These are phyloP conservation scores for Circaetus cinerascens DNA, from an alignment of 2,113 vertebrate genomes.

Conservation along the genomic window DNA sequence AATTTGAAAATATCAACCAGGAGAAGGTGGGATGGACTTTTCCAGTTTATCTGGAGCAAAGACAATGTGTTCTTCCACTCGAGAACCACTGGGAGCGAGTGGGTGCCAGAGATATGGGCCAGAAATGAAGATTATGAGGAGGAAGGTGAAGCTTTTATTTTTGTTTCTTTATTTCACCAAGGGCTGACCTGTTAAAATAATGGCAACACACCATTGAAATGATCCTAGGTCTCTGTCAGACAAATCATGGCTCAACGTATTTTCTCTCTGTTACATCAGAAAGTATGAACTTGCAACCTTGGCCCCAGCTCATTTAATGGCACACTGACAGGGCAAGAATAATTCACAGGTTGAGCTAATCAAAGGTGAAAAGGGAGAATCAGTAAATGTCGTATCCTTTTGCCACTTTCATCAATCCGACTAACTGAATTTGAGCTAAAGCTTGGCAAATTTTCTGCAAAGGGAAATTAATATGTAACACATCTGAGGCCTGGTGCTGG, in stretches of 20 bases:
- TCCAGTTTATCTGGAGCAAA: neutral
- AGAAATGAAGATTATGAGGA: neutral
- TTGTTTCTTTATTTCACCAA: neutral
- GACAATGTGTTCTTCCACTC: neutral
- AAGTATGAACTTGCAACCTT: slow-evolving; percentile 70
- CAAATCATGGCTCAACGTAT: slow-evolving; percentile 61
- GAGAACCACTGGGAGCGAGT: neutral
- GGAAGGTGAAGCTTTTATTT: neutral
- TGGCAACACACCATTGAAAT: slow-evolving; percentile 50
- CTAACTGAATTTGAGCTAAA: slow-evolving; percentile 96
- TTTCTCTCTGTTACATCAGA: slow-evolving; percentile 67
- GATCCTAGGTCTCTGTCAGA: slow-evolving; percentile 66
- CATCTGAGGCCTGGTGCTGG: slow-evolving; percentile 85
- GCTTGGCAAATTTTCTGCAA: slow-evolving; percentile 87
- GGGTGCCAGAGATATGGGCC: neutral
- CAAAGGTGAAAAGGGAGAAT: slow-evolving; percentile 99
- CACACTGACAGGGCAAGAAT: slow-evolving; percentile 87
- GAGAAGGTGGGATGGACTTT: neutral
- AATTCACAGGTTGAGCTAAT: slow-evolving; percentile 92
- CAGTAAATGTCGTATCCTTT: slow-evolving; percentile 96
- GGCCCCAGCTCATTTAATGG: slow-evolving; percentile 78
- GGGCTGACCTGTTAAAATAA: slow-evolving; percentile 58
- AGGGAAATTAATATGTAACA: slow-evolving; percentile 98
- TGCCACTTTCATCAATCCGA: slow-evolving; percentile 99
- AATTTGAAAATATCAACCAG: neutral